Conservation (phyloP, 1,140 invertebrate genomes). For the Drosophila nasuta region DNA sequence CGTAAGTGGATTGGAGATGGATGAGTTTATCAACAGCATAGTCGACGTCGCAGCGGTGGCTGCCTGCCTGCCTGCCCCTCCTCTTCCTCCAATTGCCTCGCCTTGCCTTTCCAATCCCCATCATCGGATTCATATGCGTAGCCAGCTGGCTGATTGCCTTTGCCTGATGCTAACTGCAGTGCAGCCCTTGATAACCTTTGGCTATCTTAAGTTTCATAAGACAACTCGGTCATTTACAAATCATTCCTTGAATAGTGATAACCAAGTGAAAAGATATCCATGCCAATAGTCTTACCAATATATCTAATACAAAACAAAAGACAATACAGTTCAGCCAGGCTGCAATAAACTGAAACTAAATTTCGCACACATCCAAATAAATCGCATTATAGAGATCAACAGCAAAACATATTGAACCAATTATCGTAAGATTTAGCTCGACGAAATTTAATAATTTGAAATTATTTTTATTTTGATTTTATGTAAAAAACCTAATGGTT, state of each 20-base stretch:
- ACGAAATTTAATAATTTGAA: too few relatives aligned
- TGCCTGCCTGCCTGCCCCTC: conserved; percentile 29
- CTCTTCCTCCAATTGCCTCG: not conserved
- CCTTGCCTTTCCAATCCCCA: conserved; percentile 3
- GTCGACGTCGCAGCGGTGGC: conserved; percentile 59
- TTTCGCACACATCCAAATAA: too few relatives aligned
- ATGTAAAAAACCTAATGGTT: too few relatives aligned
- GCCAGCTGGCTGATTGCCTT: conserved; percentile 53
- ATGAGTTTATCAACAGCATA: conserved; percentile 84
- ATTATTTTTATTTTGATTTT: too few relatives aligned
- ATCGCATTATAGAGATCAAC: too few relatives aligned
- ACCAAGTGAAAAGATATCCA: too few relatives aligned
- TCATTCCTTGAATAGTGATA: not conserved
- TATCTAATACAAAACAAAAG: too few relatives aligned
- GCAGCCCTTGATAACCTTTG: conserved; percentile 14
- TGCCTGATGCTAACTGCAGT: conserved; percentile 33
- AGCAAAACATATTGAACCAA: too few relatives aligned
- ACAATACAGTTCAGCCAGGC: too few relatives aligned
- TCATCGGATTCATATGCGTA: conserved; percentile 49
- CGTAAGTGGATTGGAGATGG: conserved; percentile 85
- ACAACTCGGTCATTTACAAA: not conserved
- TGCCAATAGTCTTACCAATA: too few relatives aligned
- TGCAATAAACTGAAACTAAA: too few relatives aligned
- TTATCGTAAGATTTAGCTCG: too few relatives aligned
- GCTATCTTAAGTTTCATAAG: conserved; percentile 6